A percentile compares a stretch with the other conserved stretches of the same genome.
Conservation (phyloP, 2,888 invertebrate species). For the Tipula lateralis region DNA sequence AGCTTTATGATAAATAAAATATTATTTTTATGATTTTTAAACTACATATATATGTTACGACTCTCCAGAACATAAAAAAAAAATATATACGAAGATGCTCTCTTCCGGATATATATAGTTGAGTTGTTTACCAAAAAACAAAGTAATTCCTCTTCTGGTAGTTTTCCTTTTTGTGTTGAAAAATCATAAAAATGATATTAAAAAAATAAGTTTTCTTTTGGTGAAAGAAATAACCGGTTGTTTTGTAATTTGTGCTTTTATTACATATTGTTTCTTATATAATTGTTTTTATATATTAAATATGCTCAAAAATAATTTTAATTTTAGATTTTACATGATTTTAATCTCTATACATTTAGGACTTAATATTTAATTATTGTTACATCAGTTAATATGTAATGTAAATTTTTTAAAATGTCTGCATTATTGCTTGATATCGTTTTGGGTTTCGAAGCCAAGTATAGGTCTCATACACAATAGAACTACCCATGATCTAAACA, state of each 20-base stretch:
- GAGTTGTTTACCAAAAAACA: background rate
- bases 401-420: background rate
- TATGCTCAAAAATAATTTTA: conserved; percentile 6
- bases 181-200: conserved; percentile 9
- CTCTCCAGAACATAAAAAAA: background rate
- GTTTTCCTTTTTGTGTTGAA: background rate
- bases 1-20: background rate
- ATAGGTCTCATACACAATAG: too few relatives aligned
- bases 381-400: too few relatives aligned
- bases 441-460: too few relatives aligned
- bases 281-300: background rate
- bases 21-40: conserved; percentile 9
- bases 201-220: background rate
- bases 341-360: background rate
- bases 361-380: background rate
- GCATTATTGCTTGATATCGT: conserved; percentile 2
- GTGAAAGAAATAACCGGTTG: conserved; percentile 11
- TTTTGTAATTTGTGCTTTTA: background rate
- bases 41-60: background rate
- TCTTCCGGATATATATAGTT: background rate
- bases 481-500: too few relatives aligned
- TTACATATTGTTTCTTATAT: background rate
- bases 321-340: background rate
- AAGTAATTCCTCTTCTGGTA: background rate
- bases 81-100: background rate